phyloP scores from a whole-genome alignment of 2,113 vertebrate genomes.

The Tragulus kanchil region DNA sequence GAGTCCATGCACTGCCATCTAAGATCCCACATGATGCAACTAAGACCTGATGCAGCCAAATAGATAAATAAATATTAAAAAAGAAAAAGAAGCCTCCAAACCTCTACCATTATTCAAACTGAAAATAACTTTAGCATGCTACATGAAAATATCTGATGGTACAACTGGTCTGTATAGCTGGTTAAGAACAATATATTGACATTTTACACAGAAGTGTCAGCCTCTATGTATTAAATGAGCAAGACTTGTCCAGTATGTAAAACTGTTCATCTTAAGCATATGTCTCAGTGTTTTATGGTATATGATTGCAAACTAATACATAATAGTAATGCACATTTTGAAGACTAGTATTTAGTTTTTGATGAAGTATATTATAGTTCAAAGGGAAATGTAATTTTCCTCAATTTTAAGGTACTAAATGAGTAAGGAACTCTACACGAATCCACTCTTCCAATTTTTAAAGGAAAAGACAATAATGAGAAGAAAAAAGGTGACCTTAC shows the following conservation, averaged over 20 bases:
- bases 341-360: slow-evolving; percentile 4
- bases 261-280: background rate
- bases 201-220: background rate
- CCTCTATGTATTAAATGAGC: background rate
- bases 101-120: background rate
- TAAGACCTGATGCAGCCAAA: background rate
- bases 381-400: background rate
- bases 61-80: background rate
- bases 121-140: background rate
- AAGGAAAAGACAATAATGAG: background rate
- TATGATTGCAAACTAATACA: background rate
- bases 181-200: background rate
- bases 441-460: background rate
- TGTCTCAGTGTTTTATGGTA: background rate
- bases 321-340: background rate
- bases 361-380: background rate
- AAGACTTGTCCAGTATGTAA: background rate
- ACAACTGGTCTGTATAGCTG: background rate
- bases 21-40: background rate
- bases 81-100: background rate
- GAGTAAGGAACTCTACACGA: background rate
- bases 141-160: background rate
- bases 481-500: background rate
- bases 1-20: too few relatives aligned
- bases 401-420: background rate